These are phyloP conservation scores for Zosterops pallidus DNA, from an alignment of 2,113 vertebrate species.

Conservation along the genomic window DNA sequence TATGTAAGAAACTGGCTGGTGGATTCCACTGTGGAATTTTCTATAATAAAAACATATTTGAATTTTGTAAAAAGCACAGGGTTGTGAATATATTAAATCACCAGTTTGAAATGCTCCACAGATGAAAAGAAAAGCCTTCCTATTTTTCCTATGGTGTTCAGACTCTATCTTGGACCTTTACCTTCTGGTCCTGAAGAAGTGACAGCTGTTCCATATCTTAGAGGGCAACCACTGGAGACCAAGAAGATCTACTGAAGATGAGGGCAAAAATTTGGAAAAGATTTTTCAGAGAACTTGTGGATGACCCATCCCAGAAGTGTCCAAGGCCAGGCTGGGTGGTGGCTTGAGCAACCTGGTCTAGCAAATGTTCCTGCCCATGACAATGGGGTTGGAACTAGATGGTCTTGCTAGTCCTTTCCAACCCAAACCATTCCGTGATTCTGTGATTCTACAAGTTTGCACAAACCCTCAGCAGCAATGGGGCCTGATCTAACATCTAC, in stretches of 20 bases:
- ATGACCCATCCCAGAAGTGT: background rate
- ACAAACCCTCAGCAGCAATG: background rate
- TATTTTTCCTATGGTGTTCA: background rate
- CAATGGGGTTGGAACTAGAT: background rate
- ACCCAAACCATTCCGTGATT: background rate
- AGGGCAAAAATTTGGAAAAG: background rate
- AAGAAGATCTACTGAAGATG: background rate
- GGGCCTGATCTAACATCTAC: rapidly evolving
- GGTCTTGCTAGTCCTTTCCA: background rate
- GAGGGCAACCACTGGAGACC: background rate
- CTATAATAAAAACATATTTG: slow-evolving; percentile 33
- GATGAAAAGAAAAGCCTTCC: background rate
- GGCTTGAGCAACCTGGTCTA: background rate
- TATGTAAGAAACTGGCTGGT: background rate
- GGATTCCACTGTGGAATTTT: slow-evolving; percentile 23
- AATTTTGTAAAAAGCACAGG: slow-evolving; percentile 18
- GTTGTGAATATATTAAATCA: slow-evolving; percentile 38
- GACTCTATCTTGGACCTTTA: background rate
- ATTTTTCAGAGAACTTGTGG: background rate
- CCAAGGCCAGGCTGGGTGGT: background rate
- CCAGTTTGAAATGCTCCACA: background rate
- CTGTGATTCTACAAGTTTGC: background rate
- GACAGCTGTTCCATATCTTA: background rate
- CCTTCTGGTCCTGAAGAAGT: background rate
- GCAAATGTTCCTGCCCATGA: background rate